Percentiles rank a stretch among this genome's conserved stretches.
These are phyloP conservation scores for Ichneumon xanthorius DNA, from an alignment of 2,888 invertebrate species.

Conservation along the genomic window DNA sequence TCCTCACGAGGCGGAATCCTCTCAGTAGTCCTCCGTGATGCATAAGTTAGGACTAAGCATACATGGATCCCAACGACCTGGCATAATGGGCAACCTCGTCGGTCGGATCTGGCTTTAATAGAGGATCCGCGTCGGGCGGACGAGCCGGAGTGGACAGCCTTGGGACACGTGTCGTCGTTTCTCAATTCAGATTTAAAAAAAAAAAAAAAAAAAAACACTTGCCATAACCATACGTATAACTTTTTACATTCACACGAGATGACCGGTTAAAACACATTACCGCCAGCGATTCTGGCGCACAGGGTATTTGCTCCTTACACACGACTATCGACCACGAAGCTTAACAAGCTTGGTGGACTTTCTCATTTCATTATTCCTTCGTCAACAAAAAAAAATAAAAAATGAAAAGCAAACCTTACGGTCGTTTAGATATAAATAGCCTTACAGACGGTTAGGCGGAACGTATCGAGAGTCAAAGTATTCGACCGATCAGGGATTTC, in stretches of 20 bases:
- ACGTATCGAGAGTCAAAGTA: background rate
- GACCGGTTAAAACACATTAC: background rate
- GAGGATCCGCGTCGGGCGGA: slow-evolving; percentile 39
- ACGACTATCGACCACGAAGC: background rate
- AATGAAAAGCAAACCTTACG: background rate
- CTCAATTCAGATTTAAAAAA: slow-evolving; percentile 7
- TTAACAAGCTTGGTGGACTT: background rate
- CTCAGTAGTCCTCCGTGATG: slow-evolving; percentile 25
- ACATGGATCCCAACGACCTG: slow-evolving; percentile 45
- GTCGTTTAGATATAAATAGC: background rate
- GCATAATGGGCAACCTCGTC: slow-evolving; percentile 57
- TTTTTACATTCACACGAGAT: slow-evolving; percentile 13
- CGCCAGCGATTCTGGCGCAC: background rate
- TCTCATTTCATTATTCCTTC: background rate
- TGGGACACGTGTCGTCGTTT: slow-evolving; percentile 22
- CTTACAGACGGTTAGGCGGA: background rate
- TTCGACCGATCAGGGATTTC: background rate
- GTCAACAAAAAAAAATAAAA: background rate
- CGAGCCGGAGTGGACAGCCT: slow-evolving; percentile 14
- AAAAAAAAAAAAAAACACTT: slow-evolving; percentile 20
- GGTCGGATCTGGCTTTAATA: slow-evolving; percentile 59
- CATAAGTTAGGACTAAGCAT: slow-evolving; percentile 37
- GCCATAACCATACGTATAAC: background rate
- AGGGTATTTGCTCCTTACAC: background rate
- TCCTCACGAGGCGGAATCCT: slow-evolving; percentile 22